Percentiles rank a stretch among this genome's conserved stretches.
These are phyloP conservation scores for Psittacara wagleri DNA, from an alignment of 2,113 vertebrate species.

Conservation along the genomic window DNA sequence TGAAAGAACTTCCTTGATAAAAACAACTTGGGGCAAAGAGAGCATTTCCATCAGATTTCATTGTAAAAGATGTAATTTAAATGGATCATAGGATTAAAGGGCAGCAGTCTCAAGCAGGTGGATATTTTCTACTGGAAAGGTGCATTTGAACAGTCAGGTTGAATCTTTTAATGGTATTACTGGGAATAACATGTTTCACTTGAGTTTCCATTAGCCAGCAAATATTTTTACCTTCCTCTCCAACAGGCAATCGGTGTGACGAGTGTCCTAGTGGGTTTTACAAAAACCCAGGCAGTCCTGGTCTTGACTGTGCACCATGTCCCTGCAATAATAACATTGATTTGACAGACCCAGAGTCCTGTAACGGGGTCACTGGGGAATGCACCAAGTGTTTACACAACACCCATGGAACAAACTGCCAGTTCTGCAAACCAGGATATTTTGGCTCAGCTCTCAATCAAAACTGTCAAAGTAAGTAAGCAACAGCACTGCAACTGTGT, in stretches of 20 bases:
- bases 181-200: not conserved
- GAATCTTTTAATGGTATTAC: not conserved
- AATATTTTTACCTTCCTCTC: not conserved
- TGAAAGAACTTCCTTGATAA: not conserved
- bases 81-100: not conserved
- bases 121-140: not conserved
- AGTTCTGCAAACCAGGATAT: constrained; percentile 83
- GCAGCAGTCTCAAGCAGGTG: not conserved
- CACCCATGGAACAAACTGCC: constrained; percentile 79
- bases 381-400: constrained; percentile 84
- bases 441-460: constrained; percentile 81
- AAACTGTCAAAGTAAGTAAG: constrained; percentile 82
- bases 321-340: constrained; percentile 85
- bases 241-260: constrained; percentile 79
- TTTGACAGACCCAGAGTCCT: constrained; percentile 72
- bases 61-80: not conserved
- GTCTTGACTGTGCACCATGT: constrained; percentile 73
- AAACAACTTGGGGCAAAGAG: not conserved
- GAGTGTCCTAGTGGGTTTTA: constrained; percentile 82
- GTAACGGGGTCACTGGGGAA: constrained; percentile 76
- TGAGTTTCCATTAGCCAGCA: not conserved
- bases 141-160: not conserved
- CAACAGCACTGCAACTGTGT: not conserved
- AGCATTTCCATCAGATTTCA: not conserved
- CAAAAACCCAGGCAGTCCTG: constrained; percentile 62